Evolutionary conservation across 2,888 invertebrate species (phyloP).

Genomic region (Deilephila porcellus): DNA sequence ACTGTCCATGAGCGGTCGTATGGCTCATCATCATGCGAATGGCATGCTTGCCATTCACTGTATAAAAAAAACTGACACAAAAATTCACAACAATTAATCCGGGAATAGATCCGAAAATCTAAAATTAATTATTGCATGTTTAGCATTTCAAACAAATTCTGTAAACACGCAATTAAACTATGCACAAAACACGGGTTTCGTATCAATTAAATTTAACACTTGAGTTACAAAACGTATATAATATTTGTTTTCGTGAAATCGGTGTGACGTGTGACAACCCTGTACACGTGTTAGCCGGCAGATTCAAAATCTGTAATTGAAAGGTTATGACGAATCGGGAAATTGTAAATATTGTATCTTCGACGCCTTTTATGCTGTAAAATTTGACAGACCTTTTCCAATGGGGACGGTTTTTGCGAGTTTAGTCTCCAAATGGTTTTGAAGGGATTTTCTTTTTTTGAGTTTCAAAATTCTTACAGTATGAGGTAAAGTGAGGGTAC

Average conservation of each 20-base stretch:
- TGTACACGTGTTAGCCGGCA: background rate
- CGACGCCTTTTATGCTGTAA: slow-evolving; percentile 9
- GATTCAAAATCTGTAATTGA: slow-evolving; percentile 26
- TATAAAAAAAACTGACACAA: no score
- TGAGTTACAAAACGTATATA: background rate
- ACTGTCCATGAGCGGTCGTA: no score
- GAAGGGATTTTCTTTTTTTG: no score
- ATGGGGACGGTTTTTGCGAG: background rate
- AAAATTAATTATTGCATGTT: background rate
- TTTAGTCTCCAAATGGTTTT: background rate
- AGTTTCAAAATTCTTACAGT: no score
- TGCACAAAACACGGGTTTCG: background rate
- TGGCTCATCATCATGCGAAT: no score
- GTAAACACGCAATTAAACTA: background rate
- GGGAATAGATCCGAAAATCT: background rate
- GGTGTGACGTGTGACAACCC: background rate
- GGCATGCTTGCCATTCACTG: no score
- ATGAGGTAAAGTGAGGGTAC: no score
- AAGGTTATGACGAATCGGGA: slow-evolving; percentile 27
- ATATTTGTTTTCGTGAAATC: background rate
- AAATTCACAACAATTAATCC: background rate
- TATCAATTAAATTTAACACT: background rate
- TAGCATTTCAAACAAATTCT: background rate
- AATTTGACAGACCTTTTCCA: background rate
- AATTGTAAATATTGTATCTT: slow-evolving; percentile 27